Conservation (phyloP, 2,797 vertebrate genomes). For the Cheirogaleus major region DNA sequence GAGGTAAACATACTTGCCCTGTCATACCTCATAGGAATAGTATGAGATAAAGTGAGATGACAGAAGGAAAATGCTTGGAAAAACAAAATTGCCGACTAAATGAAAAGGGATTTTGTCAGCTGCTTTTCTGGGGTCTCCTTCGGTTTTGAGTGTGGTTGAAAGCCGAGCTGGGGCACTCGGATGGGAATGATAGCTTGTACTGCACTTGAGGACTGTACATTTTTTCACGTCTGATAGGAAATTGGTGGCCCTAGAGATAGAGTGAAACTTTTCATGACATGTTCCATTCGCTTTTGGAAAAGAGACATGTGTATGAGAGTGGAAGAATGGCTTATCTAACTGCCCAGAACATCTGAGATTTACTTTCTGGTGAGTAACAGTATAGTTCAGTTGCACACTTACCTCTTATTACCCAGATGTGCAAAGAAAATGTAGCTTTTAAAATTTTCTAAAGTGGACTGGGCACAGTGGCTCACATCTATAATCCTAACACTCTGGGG, state of each 20-base stretch:
- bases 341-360: neutral
- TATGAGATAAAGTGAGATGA: conserved; percentile 45
- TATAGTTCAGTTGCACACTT: neutral
- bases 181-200: conserved; percentile 6
- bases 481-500: too few species aligned
- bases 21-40: conserved; percentile 19
- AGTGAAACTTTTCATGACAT: conserved; percentile 60
- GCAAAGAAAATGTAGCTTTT: neutral
- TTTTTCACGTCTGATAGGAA: conserved; percentile 64
- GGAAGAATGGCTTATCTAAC: neutral
- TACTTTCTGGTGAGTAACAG: neutral
- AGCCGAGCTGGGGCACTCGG: conserved; percentile 46
- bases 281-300: conserved; percentile 61
- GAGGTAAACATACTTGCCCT: neutral
- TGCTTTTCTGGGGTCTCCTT: conserved; percentile 50
- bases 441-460: neutral
- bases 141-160: conserved; percentile 65
- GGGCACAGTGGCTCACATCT: too few species aligned
- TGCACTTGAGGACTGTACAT: conserved; percentile 7
- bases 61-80: conserved; percentile 25
- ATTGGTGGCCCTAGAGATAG: conserved; percentile 53
- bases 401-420: neutral
- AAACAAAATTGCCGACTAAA: conserved; percentile 55
- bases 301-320: neutral
- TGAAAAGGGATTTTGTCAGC: conserved; percentile 39